Percentiles rank a stretch among this genome's conserved stretches.
phyloP scores from a whole-genome alignment of 2,888 invertebrate species.

The Frankliniella fusca region DNA sequence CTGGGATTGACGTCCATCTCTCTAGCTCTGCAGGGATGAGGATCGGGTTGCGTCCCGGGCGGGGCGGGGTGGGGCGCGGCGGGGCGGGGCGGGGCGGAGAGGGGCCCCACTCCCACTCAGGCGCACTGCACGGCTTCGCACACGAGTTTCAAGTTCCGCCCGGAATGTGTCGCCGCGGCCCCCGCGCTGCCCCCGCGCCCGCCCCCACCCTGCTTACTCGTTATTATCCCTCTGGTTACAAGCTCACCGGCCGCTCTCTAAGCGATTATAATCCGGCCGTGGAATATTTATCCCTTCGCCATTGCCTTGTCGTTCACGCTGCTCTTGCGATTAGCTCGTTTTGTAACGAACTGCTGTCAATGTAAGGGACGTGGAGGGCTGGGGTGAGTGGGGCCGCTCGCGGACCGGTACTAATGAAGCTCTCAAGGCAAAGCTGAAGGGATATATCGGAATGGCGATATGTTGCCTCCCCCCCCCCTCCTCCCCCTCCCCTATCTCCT shows the following conservation, averaged over 20 bases:
- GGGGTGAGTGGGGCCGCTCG: neutral
- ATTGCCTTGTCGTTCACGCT: too few species aligned
- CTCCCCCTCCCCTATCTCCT: too few species aligned
- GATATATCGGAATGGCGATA: neutral
- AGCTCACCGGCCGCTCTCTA: too few species aligned
- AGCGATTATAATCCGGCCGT: too few species aligned
- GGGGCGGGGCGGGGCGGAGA: neutral
- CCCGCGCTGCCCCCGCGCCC: neutral
- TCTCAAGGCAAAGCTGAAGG: neutral
- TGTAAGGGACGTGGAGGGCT: neutral
- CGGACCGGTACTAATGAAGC: slow-evolving; percentile 16
- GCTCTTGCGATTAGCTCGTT: neutral
- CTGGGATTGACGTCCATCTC: slow-evolving; percentile 3
- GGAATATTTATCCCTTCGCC: too few species aligned
- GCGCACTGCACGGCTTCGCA: neutral
- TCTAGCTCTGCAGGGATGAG: neutral
- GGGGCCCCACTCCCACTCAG: too few species aligned
- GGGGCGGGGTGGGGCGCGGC: neutral
- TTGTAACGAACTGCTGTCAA: neutral
- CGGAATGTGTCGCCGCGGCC: neutral
- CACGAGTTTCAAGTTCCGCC: slow-evolving; percentile 1
- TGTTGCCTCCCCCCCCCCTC: neutral
- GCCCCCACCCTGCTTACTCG: too few species aligned
- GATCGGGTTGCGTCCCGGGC: slow-evolving; percentile 10
- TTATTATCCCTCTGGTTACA: too few species aligned